A percentile compares a stretch with the other conserved stretches of the same genome.
These are phyloP conservation scores for Maniola jurtina DNA, from an alignment of 1,140 invertebrate species.

Conservation along the genomic window DNA sequence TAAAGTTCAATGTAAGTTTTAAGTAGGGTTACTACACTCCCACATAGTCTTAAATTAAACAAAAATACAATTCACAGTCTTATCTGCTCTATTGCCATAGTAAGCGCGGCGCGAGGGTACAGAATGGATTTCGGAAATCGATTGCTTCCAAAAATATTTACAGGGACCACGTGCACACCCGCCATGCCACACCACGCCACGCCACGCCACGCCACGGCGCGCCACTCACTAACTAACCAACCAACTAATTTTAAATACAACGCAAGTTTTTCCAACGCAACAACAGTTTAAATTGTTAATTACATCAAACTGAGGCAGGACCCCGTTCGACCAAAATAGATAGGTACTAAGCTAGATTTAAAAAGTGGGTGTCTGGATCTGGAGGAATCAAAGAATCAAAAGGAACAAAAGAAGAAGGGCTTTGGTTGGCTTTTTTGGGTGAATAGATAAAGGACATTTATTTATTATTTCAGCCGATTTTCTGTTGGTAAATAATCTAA, in stretches of 20 bases:
- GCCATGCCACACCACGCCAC: slow-evolving; percentile 4
- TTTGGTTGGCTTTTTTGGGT: too few relatives aligned
- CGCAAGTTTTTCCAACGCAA: not conserved
- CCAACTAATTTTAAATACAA: slow-evolving; percentile 2
- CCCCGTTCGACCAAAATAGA: too few relatives aligned
- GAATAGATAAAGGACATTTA: too few relatives aligned
- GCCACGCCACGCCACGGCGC: not conserved
- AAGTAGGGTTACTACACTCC: too few relatives aligned
- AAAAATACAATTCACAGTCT: slow-evolving; percentile 16
- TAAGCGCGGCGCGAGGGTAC: slow-evolving; percentile 54
- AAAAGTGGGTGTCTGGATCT: too few relatives aligned
- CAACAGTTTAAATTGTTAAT: not conserved
- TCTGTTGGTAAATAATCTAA: too few relatives aligned
- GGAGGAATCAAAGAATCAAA: too few relatives aligned
- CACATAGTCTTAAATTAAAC: too few relatives aligned
- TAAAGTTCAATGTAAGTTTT: too few relatives aligned
- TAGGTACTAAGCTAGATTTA: too few relatives aligned
- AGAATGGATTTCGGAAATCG: slow-evolving; percentile 78
- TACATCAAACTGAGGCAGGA: not conserved
- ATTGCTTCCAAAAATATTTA: slow-evolving; percentile 78
- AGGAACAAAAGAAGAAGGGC: too few relatives aligned
- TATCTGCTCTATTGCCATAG: slow-evolving; percentile 43
- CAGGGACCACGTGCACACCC: slow-evolving; percentile 59
- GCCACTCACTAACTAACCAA: slow-evolving; percentile 1
- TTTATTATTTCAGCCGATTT: too few relatives aligned